Percentiles rank a stretch among this genome's conserved stretches.
These are phyloP conservation scores for Celastrina argiolus DNA, from an alignment of 2,888 invertebrate genomes.

Conservation along the genomic window DNA sequence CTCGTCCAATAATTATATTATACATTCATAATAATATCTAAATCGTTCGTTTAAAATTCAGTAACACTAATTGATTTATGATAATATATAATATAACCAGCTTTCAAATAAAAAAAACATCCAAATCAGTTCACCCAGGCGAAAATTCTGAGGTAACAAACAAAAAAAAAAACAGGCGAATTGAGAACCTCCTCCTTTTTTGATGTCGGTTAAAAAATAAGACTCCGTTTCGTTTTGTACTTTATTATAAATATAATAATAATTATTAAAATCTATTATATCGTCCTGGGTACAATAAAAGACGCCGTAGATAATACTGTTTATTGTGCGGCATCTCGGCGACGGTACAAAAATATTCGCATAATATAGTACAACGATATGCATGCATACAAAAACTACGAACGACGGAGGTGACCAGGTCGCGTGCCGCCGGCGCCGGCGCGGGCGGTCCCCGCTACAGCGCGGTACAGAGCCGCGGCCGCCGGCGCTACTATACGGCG, in stretches of 20 bases:
- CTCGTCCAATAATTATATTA: too few relatives aligned
- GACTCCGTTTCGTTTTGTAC: background rate
- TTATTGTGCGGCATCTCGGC: slow-evolving; percentile 32
- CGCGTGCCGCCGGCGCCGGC: slow-evolving; percentile 7
- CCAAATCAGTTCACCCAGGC: too few relatives aligned
- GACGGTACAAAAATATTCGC: slow-evolving; percentile 27
- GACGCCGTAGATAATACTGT: slow-evolving; percentile 35
- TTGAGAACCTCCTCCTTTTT: too few relatives aligned
- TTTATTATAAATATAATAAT: slow-evolving; percentile 9
- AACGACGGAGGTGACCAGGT: slow-evolving; percentile 20
- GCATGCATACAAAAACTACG: slow-evolving; percentile 22
- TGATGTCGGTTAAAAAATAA: background rate
- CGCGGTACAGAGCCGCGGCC: background rate
- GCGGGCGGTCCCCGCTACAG: background rate
- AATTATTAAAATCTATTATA: background rate
- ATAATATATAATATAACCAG: too few relatives aligned
- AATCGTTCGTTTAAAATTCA: too few relatives aligned
- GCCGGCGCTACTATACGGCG: background rate
- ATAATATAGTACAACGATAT: slow-evolving; percentile 21
- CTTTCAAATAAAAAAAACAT: too few relatives aligned
- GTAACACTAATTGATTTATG: too few relatives aligned
- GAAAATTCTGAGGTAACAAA: too few relatives aligned
- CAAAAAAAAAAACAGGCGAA: too few relatives aligned
- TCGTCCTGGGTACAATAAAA: slow-evolving; percentile 23
- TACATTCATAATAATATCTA: too few relatives aligned